Evolutionary conservation across 2,113 vertebrate species (phyloP).

Genomic region (Turdus rufiventris): DNA sequence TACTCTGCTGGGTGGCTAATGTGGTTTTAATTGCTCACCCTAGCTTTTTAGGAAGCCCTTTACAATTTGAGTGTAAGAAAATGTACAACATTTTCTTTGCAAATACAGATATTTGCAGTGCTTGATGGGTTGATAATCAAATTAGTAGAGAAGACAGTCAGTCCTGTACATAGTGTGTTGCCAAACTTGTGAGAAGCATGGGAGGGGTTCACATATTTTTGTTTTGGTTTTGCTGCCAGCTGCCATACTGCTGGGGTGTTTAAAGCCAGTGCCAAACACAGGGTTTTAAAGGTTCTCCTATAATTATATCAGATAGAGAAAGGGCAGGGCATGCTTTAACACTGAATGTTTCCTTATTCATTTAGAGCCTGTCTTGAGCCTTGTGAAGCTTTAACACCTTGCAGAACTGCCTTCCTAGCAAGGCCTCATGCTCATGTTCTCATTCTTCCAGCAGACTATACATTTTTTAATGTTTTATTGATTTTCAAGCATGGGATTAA

Average conservation of each 20-base stretch:
- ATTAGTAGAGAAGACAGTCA: neutral
- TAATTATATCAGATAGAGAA: slow-evolving; percentile 23
- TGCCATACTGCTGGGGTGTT: slow-evolving; percentile 3
- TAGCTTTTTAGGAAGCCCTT: neutral
- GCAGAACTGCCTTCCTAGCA: neutral
- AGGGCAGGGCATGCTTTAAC: slow-evolving; percentile 4
- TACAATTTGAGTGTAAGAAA: neutral
- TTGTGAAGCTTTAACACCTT: neutral
- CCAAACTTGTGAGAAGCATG: slow-evolving; percentile 28
- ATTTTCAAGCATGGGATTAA: neutral
- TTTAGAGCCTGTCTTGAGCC: neutral
- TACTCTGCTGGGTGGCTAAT: neutral
- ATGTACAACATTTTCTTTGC: neutral
- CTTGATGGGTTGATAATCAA: neutral
- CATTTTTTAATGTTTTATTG: neutral
- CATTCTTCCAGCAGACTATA: neutral
- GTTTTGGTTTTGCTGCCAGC: slow-evolving; percentile 29
- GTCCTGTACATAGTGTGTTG: neutral
- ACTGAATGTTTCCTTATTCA: slow-evolving; percentile 11
- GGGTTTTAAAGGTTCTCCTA: slow-evolving; percentile 28
- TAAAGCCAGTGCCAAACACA: slow-evolving; percentile 27
- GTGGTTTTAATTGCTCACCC: neutral
- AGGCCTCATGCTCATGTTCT: neutral
- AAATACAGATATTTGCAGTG: neutral
- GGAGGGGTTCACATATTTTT: slow-evolving; percentile 46